Percentiles rank a stretch among this genome's conserved stretches.
These are phyloP conservation scores for Accipiter cooperii DNA, from an alignment of 2,113 vertebrate species.

Conservation along the genomic window DNA sequence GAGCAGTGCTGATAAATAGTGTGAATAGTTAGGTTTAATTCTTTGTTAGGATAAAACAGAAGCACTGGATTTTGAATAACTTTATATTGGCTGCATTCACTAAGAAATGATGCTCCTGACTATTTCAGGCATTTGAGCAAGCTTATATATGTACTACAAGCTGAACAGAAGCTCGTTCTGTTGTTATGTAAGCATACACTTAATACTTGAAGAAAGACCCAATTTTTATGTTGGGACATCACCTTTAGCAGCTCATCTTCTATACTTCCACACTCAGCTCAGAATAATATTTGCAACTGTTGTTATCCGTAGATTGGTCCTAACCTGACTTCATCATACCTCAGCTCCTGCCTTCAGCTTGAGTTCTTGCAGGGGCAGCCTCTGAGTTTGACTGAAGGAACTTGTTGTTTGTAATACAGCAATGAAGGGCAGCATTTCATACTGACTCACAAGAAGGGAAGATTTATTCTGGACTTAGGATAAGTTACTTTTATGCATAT, in stretches of 20 bases:
- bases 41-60: neutral
- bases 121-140: neutral
- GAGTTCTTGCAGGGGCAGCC: neutral
- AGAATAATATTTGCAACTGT: neutral
- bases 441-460: neutral
- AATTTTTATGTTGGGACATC: neutral
- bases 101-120: neutral
- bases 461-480: neutral
- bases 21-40: neutral
- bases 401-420: neutral
- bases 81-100: neutral
- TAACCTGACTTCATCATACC: neutral
- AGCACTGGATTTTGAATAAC: neutral
- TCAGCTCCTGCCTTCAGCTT: neutral
- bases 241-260: neutral
- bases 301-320: neutral
- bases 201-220: neutral
- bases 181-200: neutral
- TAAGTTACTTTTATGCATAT: neutral
- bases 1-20: neutral
- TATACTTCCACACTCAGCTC: neutral
- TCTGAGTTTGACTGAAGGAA: neutral
- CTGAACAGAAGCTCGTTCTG: neutral
- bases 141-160: neutral
- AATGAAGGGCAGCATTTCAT: neutral